A percentile compares a stretch with the other conserved stretches of the same genome.
Evolutionary conservation across 2,797 vertebrate species (phyloP).

Genomic region (Channallabes apus): DNA sequence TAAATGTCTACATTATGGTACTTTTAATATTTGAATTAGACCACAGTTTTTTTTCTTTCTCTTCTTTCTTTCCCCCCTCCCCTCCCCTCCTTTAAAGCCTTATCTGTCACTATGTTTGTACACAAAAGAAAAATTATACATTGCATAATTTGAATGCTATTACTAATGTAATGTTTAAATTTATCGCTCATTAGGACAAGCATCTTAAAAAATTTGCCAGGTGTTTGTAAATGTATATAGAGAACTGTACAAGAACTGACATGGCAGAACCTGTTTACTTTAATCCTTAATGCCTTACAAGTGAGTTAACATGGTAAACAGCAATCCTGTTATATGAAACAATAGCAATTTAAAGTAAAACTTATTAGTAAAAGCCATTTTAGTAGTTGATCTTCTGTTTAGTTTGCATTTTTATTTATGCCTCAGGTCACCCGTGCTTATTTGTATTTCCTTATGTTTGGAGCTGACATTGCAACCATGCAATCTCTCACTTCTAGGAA

Average conservation of each 20-base stretch:
- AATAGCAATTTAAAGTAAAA: too few relatives aligned
- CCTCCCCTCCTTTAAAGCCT: too few relatives aligned
- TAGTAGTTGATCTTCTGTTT: background rate
- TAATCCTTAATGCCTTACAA: background rate
- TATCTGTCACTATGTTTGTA: too few relatives aligned
- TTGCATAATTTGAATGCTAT: background rate
- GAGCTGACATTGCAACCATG: background rate
- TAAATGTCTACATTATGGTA: too few relatives aligned
- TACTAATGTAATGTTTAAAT: background rate
- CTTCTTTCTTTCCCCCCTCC: too few relatives aligned
- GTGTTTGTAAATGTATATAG: background rate
- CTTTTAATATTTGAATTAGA: too few relatives aligned
- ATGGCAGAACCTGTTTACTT: background rate
- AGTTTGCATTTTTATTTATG: background rate
- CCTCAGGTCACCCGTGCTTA: background rate
- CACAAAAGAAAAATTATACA: background rate
- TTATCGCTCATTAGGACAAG: background rate
- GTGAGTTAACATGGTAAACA: background rate
- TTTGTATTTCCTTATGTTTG: background rate
- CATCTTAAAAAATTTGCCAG: background rate
- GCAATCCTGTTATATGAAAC: background rate
- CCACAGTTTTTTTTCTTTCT: too few relatives aligned
- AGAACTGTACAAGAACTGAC: background rate
- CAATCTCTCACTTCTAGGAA: conserved; percentile 71
- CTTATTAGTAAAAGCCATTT: background rate